These are phyloP conservation scores for Muschampia plurimacula DNA, from an alignment of 2,888 invertebrate species.

Conservation along the genomic window DNA sequence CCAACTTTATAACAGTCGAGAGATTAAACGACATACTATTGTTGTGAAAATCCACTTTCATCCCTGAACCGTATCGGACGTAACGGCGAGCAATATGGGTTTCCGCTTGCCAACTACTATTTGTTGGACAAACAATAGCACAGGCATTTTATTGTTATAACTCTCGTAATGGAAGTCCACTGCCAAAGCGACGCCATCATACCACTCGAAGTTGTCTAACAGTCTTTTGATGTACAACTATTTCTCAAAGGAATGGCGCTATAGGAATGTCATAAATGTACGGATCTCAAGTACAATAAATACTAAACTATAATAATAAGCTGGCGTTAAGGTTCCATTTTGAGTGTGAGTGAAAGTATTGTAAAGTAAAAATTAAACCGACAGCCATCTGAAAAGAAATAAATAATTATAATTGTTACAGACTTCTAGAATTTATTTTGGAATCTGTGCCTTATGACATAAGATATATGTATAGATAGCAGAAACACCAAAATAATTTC, in stretches of 20 bases:
- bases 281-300: background rate
- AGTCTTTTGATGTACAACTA: background rate
- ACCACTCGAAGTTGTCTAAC: constrained; percentile 1
- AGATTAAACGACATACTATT: constrained; percentile 1
- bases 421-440: too few species aligned
- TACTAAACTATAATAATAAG: too few species aligned
- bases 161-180: constrained; percentile 31
- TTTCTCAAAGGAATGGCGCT: background rate
- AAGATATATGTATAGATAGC: too few species aligned
- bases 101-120: constrained; percentile 31
- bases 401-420: too few species aligned
- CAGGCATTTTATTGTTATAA: constrained; percentile 37
- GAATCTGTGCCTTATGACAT: too few species aligned
- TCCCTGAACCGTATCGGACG: constrained; percentile 22
- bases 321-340: too few species aligned
- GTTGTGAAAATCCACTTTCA: constrained; percentile 29
- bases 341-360: too few species aligned
- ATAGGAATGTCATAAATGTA: background rate
- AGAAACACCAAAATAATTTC: too few species aligned
- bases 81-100: constrained; percentile 28
- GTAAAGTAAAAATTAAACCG: too few species aligned
- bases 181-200: constrained; percentile 6
- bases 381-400: too few species aligned
- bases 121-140: constrained; percentile 33
- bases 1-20: background rate